phyloP scores from a whole-genome alignment of 2,113 vertebrate genomes.

The Dipodomys spectabilis region DNA sequence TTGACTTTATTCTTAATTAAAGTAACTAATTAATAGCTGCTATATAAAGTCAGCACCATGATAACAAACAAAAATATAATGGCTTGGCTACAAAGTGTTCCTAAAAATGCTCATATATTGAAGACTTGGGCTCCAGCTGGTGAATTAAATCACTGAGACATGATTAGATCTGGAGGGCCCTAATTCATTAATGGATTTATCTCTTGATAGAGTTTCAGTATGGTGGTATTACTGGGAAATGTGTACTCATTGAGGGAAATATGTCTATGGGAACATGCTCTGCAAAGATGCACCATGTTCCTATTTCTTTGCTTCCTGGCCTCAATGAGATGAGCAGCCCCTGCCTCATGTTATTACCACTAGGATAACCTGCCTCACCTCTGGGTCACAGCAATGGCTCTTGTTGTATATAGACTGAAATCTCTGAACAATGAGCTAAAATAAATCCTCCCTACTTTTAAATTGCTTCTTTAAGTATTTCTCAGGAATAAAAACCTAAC shows the following conservation, averaged over 20 bases:
- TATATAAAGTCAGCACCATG: not conserved
- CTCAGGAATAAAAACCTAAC: not conserved
- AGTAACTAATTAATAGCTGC: not conserved
- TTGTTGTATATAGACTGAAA: not conserved
- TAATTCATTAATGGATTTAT: not conserved
- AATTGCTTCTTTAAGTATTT: not conserved
- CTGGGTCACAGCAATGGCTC: not conserved
- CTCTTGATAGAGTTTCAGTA: not conserved
- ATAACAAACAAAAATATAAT: not conserved
- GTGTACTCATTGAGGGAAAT: not conserved
- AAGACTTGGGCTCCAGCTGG: not conserved
- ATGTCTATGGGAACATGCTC: not conserved
- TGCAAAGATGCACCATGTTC: not conserved
- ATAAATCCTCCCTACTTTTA: not conserved
- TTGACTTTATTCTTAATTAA: constrained; percentile 26
- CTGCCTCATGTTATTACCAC: not conserved
- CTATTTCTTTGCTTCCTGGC: not conserved
- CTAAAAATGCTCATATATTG: not conserved
- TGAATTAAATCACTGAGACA: not conserved
- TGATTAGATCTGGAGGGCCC: not conserved
- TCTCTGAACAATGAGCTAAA: not conserved
- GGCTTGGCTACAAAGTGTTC: not conserved
- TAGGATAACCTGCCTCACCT: not conserved
- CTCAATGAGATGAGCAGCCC: not conserved
- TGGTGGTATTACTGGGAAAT: not conserved